Evolutionary conservation across 2,888 invertebrate genomes (phyloP).

Genomic region (Dynastes tityus): DNA sequence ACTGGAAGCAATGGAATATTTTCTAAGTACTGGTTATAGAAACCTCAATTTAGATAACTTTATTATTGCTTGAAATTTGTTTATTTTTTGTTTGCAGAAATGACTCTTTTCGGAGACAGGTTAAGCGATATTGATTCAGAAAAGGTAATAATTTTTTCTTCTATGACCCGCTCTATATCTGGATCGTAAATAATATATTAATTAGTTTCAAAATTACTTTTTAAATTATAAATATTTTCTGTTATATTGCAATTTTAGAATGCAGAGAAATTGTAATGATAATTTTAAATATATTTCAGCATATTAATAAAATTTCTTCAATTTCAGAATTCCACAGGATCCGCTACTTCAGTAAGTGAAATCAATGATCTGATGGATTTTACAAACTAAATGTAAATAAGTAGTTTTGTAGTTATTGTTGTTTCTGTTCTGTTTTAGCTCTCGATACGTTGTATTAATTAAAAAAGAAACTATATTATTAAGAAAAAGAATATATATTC

Average conservation of each 20-base stretch:
- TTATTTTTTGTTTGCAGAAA: conserved; percentile 48
- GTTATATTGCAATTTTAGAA: no score
- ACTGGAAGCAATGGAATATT: no score
- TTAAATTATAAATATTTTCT: neutral
- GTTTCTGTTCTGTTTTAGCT: neutral
- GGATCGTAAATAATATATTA: neutral
- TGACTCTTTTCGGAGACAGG: conserved; percentile 54
- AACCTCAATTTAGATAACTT: no score
- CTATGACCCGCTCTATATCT: neutral
- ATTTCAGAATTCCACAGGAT: conserved; percentile 52
- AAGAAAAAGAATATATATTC: conserved; percentile 2
- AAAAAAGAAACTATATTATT: neutral
- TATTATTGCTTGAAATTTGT: neutral
- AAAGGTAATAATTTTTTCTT: conserved; percentile 27
- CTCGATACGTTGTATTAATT: neutral
- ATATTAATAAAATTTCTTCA: neutral
- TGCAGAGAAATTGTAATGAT: no score
- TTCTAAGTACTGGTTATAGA: no score
- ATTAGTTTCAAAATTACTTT: conserved; percentile 12
- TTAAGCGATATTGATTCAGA: conserved; percentile 54
- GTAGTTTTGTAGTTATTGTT: neutral
- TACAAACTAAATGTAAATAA: conserved; percentile 48
- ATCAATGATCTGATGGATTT: conserved; percentile 56
- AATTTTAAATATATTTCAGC: no score
- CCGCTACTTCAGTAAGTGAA: conserved; percentile 46